Evolutionary conservation across 2,797 vertebrate genomes (phyloP).

Genomic region (Percopsis omiscomaycus): DNA sequence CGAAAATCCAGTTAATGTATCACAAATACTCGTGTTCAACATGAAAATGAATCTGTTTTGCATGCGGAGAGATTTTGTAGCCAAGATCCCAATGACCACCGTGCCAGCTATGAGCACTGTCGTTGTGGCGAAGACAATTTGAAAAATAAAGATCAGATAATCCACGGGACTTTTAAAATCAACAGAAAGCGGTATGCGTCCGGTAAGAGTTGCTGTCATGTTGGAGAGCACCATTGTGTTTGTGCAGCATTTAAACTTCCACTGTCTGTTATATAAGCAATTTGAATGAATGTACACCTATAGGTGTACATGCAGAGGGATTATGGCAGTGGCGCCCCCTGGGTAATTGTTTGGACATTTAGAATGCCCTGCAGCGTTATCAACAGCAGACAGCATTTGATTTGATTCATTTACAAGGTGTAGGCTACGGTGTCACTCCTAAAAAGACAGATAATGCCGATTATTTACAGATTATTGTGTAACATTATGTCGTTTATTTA

Average conservation of each 20-base stretch:
- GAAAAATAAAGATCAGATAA: slow-evolving; percentile 62
- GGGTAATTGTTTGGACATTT: no score
- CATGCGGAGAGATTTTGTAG: slow-evolving; percentile 38
- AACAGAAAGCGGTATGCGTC: slow-evolving; percentile 43
- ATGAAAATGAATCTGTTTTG: slow-evolving; percentile 72
- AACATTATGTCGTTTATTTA: no score
- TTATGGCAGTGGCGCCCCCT: no score
- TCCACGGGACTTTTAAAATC: slow-evolving; percentile 59
- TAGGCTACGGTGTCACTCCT: no score
- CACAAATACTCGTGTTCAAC: slow-evolving; percentile 66
- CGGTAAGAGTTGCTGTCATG: background rate
- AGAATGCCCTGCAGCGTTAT: no score
- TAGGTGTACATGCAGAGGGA: no score
- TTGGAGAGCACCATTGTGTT: background rate
- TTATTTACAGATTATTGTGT: no score
- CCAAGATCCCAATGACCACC: slow-evolving; percentile 50
- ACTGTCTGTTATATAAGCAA: background rate
- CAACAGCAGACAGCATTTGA: no score
- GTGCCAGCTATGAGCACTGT: slow-evolving; percentile 54
- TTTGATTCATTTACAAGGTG: no score
- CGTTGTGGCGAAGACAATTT: slow-evolving; percentile 48
- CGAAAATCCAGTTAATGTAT: slow-evolving; percentile 23
- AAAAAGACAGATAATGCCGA: no score
- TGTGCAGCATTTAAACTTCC: background rate
- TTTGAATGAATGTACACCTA: no score